A percentile compares a stretch with the other conserved stretches of the same genome.
Evolutionary conservation across 92 coral and sea anemone genomes (phyloP).

Genomic region (Parazoanthus swiftii): DNA sequence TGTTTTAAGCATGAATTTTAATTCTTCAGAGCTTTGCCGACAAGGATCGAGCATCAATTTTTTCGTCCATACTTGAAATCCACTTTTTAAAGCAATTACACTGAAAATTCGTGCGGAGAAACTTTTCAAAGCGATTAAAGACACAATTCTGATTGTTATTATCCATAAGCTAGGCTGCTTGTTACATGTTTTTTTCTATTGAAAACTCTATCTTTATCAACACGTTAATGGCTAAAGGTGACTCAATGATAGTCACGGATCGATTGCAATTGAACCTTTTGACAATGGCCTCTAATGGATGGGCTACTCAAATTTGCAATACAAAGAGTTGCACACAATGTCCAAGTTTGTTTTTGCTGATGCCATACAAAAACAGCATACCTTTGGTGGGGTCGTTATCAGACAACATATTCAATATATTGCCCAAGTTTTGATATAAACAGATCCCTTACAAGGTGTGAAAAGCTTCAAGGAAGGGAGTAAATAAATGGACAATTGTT

Average conservation of each 20-base stretch:
- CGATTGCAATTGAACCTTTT: conserved; percentile 41
- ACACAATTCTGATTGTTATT: conserved; percentile 3
- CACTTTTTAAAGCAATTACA: not conserved
- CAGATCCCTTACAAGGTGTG: conserved; percentile 31
- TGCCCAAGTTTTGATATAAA: conserved; percentile 24
- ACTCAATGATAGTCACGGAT: conserved; percentile 58
- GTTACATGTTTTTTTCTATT: conserved; percentile 26
- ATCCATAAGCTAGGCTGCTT: conserved; percentile 14
- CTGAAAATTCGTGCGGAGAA: conserved; percentile 16
- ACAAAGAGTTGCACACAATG: conserved; percentile 46
- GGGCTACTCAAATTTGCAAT: conserved; percentile 55
- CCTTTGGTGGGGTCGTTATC: conserved; percentile 15
- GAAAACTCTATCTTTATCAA: conserved; percentile 43
- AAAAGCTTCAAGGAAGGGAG: not conserved
- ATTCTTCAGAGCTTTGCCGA: not conserved
- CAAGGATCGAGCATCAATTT: not conserved
- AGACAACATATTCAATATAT: conserved; percentile 24
- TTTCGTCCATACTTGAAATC: not conserved
- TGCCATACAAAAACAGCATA: conserved; percentile 20
- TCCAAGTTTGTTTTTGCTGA: conserved; percentile 33
- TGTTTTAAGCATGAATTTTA: not conserved
- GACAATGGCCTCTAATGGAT: conserved; percentile 61
- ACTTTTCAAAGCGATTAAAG: conserved; percentile 28
- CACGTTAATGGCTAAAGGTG: conserved; percentile 43
- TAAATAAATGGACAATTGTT: not conserved